Evolutionary conservation across 2,113 vertebrate species (phyloP).

Genomic region (Ophthalmolycus amberensis): DNA sequence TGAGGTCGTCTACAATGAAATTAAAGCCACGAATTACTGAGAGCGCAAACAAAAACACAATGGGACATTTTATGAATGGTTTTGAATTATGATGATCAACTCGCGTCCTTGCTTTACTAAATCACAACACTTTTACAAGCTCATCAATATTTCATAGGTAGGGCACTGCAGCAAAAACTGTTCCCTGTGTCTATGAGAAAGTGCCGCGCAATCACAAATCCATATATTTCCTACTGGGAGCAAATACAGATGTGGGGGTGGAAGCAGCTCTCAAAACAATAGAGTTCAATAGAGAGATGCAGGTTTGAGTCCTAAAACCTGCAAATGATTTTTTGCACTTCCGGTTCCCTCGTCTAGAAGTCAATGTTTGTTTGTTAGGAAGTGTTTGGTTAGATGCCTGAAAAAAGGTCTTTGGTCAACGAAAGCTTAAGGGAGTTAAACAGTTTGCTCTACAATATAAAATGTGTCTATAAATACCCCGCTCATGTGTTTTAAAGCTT

Average conservation of each 20-base stretch:
- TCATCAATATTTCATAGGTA: conserved; percentile 42
- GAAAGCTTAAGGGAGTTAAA: not conserved
- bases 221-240: not conserved
- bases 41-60: conserved; percentile 20
- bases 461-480: not conserved
- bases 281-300: not conserved
- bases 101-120: conserved; percentile 34
- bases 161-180: not conserved
- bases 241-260: not conserved
- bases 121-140: conserved; percentile 52
- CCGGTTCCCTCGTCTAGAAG: not conserved
- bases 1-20: not conserved
- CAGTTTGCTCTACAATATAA: not conserved
- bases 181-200: conserved; percentile 26
- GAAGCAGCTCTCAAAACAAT: not conserved
- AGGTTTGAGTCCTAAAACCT: not conserved
- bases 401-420: no score
- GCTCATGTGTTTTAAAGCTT: not conserved
- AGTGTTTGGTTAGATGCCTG: no score
- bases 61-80: conserved; percentile 8
- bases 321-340: not conserved
- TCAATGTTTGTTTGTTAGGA: no score
- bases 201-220: not conserved
- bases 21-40: not conserved
- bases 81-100: conserved; percentile 45